Percentiles rank a stretch among this genome's conserved stretches.
phyloP scores from a whole-genome alignment of 1,140 invertebrate genomes.

The Drosophila repletoides region DNA sequence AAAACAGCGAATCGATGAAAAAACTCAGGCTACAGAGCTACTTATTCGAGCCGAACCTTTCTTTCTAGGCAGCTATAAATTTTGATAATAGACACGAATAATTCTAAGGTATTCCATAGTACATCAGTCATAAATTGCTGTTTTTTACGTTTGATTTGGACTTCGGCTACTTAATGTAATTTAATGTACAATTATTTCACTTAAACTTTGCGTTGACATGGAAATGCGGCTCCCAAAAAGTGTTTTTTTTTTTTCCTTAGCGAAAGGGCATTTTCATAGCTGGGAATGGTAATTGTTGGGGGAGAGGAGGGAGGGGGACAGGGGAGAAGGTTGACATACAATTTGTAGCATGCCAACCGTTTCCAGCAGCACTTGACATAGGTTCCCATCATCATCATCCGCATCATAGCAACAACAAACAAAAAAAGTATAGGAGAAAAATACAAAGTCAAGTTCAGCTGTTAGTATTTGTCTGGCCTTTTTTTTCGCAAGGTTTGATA shows the following conservation, averaged over 20 bases:
- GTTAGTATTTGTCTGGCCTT: slow-evolving; percentile 18
- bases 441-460: slow-evolving; percentile 24
- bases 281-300: not conserved
- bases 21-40: too few species aligned
- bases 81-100: not conserved
- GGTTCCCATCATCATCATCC: not conserved
- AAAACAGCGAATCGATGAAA: too few species aligned
- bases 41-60: too few species aligned
- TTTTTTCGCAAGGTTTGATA: slow-evolving; percentile 46
- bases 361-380: slow-evolving; percentile 47
- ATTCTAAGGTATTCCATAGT: not conserved
- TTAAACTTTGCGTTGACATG: slow-evolving; percentile 57
- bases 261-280: not conserved
- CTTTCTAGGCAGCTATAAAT: not conserved
- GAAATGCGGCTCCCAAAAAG: slow-evolving; percentile 43
- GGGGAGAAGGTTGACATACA: slow-evolving; percentile 31
- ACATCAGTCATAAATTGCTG: slow-evolving; percentile 8
- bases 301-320: not conserved
- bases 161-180: slow-evolving; percentile 49
- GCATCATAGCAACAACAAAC: slow-evolving; percentile 2
- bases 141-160: too few species aligned
- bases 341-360: slow-evolving; percentile 58
- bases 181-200: slow-evolving; percentile 59
- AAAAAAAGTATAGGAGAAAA: slow-evolving; percentile 1
- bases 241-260: not conserved